phyloP scores from a whole-genome alignment of 2,113 vertebrate species.

The Silurus glanis region DNA sequence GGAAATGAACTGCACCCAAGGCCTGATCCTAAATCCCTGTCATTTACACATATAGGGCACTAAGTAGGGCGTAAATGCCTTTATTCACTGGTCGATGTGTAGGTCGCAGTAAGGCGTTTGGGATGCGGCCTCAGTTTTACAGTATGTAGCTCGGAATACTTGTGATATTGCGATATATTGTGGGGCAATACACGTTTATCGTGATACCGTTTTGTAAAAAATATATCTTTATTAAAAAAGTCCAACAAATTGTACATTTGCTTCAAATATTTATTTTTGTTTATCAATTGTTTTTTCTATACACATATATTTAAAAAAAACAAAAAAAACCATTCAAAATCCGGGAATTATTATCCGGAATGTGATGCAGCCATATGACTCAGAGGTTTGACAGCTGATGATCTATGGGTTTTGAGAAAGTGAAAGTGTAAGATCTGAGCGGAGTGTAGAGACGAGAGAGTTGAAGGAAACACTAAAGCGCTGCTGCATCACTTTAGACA shows the following conservation, averaged over 20 bases:
- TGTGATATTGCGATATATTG: background rate
- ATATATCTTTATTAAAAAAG: background rate
- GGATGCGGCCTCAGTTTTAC: background rate
- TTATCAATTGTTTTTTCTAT: no score
- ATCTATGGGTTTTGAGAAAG: background rate
- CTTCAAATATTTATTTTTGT: no score
- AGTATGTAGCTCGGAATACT: background rate
- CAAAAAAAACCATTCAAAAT: no score
- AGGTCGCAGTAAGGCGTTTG: background rate
- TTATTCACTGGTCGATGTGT: background rate
- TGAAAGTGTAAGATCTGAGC: background rate
- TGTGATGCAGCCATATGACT: background rate
- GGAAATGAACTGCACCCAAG: background rate
- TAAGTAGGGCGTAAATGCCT: background rate
- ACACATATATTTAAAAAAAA: no score
- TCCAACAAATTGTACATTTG: no score
- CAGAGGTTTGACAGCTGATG: background rate
- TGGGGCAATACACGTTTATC: background rate
- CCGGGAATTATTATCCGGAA: background rate
- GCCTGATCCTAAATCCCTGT: no score
- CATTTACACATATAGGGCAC: background rate
- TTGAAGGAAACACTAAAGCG: background rate
- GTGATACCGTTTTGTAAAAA: background rate
- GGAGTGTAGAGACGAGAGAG: background rate
- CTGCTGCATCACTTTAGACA: background rate